phyloP scores from a whole-genome alignment of 1,140 invertebrate species.

The Eulimnadia texana region DNA sequence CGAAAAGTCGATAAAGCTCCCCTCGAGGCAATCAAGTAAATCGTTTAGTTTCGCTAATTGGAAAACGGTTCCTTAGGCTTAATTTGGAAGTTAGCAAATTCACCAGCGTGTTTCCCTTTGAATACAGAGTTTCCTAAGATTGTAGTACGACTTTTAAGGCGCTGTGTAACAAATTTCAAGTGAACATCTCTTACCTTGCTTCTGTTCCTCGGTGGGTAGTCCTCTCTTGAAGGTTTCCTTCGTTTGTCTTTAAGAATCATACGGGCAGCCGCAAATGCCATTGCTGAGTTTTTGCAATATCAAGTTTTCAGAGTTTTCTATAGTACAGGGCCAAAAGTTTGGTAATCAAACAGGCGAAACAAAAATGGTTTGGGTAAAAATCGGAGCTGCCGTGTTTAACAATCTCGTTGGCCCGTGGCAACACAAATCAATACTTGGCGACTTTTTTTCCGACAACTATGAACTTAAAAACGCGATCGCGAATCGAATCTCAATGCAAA shows the following conservation, averaged over 20 bases:
- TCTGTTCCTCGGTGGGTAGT: constrained; percentile 15
- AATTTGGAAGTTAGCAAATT: too few relatives aligned
- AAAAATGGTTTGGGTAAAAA: neutral
- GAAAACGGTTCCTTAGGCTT: too few relatives aligned
- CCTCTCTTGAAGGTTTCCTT: constrained; percentile 16
- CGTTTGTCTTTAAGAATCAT: constrained; percentile 18
- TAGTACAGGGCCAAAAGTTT: neutral
- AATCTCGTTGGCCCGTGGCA: neutral
- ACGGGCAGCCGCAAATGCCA: constrained; percentile 17
- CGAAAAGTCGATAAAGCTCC: neutral
- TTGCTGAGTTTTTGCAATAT: neutral
- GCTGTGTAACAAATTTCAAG: too few relatives aligned
- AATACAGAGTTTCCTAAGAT: neutral
- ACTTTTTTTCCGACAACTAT: neutral
- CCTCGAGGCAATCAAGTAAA: neutral
- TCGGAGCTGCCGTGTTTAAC: too few relatives aligned
- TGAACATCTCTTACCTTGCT: constrained; percentile 14
- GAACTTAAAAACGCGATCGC: too few relatives aligned
- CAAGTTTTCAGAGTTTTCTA: neutral
- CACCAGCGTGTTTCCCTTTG: too few relatives aligned
- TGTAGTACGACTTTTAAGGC: neutral
- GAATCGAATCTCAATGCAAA: too few relatives aligned
- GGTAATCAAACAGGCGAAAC: too few relatives aligned
- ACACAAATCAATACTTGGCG: neutral
- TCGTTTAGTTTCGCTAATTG: neutral